Percentiles rank a stretch among this genome's conserved stretches.
phyloP scores from a whole-genome alignment of 2,113 vertebrate species.

The Puma concolor region DNA sequence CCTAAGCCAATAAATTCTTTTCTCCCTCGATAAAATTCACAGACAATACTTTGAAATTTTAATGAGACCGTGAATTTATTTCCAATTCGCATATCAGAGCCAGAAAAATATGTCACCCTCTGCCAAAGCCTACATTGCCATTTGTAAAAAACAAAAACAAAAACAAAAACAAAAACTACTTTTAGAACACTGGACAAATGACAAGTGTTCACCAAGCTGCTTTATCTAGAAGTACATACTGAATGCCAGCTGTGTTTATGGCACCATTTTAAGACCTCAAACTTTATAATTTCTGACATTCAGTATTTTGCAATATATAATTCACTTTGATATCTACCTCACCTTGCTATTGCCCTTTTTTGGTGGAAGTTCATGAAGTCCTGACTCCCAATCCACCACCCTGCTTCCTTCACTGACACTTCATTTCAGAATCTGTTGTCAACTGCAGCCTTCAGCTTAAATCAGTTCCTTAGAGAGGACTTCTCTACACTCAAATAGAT shows the following conservation, averaged over 20 bases:
- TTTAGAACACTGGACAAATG: background rate
- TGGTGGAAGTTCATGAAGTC: background rate
- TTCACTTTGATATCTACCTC: background rate
- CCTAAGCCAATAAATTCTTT: background rate
- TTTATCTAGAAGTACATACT: background rate
- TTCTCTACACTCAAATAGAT: background rate
- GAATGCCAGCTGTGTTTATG: background rate
- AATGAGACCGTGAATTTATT: background rate
- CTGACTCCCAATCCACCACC: background rate
- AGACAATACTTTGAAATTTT: background rate
- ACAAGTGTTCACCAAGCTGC: background rate
- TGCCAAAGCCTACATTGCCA: background rate
- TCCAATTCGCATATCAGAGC: background rate
- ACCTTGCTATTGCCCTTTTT: background rate
- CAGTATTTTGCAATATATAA: background rate
- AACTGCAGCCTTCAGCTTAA: background rate
- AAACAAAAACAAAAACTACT: background rate
- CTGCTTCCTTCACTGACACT: background rate
- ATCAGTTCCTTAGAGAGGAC: background rate
- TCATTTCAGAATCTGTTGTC: background rate
- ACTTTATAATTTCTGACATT: background rate
- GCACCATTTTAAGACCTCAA: background rate
- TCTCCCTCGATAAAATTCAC: background rate
- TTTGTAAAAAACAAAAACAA: background rate
- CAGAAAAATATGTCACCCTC: background rate